A percentile compares a stretch with the other conserved stretches of the same genome.
phyloP scores from a whole-genome alignment of 2,113 vertebrate species.

The Bubo bubo region DNA sequence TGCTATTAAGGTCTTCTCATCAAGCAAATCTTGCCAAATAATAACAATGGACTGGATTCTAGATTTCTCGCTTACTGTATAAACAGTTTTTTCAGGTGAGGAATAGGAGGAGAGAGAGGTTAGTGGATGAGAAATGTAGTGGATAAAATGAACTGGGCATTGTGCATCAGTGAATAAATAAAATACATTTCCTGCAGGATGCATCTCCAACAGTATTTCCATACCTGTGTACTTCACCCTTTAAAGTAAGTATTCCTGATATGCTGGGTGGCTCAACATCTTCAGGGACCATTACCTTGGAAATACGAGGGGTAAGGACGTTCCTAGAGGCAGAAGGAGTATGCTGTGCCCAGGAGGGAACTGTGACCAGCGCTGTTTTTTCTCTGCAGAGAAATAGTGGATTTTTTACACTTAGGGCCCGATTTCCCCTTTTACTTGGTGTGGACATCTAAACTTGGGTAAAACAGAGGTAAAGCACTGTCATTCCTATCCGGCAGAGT shows the following conservation, averaged over 20 bases:
- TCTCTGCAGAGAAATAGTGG: not conserved
- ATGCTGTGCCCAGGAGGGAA: not conserved
- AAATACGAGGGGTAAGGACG: not conserved
- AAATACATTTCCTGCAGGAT: not conserved
- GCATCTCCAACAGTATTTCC: not conserved
- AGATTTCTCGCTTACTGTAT: not conserved
- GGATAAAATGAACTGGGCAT: not conserved
- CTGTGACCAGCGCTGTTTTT: not conserved
- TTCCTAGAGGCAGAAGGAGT: not conserved
- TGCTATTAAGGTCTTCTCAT: not conserved
- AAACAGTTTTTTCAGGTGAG: not conserved
- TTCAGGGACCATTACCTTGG: not conserved
- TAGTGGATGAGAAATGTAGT: not conserved
- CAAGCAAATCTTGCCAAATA: not conserved
- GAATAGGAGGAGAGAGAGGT: not conserved
- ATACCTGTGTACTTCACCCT: not conserved
- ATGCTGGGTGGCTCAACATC: not conserved
- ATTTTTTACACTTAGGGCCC: not conserved
- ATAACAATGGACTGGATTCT: not conserved
- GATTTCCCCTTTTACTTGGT: not conserved
- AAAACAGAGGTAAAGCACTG: not conserved
- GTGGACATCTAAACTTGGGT: not conserved
- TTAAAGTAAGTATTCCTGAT: not conserved
- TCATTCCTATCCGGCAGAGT: not conserved
- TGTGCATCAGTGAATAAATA: slow-evolving; percentile 3